Conservation (phyloP, 53 echinoderm and acorn worm species). For the Astropecten irregularis region DNA sequence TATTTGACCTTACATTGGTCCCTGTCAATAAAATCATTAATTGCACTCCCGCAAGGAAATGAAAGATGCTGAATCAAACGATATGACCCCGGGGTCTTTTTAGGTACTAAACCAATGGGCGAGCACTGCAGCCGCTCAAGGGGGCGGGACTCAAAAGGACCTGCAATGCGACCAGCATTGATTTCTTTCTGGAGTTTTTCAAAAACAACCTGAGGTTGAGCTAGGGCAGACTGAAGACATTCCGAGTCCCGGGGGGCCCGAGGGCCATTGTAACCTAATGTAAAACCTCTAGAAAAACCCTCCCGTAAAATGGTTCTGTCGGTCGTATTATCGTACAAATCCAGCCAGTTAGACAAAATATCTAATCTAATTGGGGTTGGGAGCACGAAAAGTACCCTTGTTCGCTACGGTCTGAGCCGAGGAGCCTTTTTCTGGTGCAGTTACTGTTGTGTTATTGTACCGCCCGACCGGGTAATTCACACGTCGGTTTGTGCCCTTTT, state of each 20-base stretch:
- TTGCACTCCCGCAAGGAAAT: background rate
- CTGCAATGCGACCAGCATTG: no score
- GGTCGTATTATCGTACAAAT: background rate
- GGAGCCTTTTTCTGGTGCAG: no score
- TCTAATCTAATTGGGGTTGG: no score
- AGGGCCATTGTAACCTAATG: background rate
- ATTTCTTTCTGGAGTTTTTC: no score
- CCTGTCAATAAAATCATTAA: background rate
- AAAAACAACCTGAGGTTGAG: background rate
- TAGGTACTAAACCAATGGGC: conserved; percentile 32
- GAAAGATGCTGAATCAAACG: conserved; percentile 17
- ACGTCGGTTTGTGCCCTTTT: background rate
- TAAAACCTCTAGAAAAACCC: background rate
- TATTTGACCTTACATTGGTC: background rate
- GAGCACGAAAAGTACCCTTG: no score
- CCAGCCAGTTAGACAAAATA: background rate
- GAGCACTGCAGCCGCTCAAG: conserved; percentile 1
- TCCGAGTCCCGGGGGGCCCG: background rate
- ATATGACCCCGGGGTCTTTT: background rate
- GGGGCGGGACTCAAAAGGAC: background rate
- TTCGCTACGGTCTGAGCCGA: background rate
- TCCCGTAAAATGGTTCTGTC: no score
- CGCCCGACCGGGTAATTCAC: no score
- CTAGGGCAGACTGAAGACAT: background rate
- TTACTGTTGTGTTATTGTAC: no score